A percentile compares a stretch with the other conserved stretches of the same genome.
Conservation (phyloP, 2,888 invertebrate species). For the Thumatha senex region DNA sequence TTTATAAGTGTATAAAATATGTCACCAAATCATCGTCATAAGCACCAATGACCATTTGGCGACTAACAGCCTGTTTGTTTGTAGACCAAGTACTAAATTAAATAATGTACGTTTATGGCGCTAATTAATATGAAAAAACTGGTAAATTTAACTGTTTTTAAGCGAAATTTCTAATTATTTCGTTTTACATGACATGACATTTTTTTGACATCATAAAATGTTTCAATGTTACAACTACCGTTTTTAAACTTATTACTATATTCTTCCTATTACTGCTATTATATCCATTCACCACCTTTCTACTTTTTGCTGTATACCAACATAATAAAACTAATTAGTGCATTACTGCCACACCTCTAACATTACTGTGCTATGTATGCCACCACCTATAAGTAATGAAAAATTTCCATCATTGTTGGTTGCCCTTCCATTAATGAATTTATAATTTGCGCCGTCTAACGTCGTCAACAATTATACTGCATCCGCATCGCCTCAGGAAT, state of each 20-base stretch:
- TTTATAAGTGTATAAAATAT: too few relatives aligned
- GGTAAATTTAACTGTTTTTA: too few relatives aligned
- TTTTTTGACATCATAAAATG: too few relatives aligned
- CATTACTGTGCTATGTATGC: background rate
- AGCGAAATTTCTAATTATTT: too few relatives aligned
- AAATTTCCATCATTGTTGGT: slow-evolving; percentile 48
- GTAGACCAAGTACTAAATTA: too few relatives aligned
- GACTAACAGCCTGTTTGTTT: too few relatives aligned
- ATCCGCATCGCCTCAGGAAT: slow-evolving; percentile 57
- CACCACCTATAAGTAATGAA: slow-evolving; percentile 29
- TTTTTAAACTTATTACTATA: background rate
- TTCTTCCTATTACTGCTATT: background rate
- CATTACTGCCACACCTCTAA: background rate
- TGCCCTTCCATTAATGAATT: slow-evolving; percentile 64
- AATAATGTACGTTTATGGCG: too few relatives aligned
- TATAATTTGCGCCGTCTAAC: slow-evolving; percentile 63
- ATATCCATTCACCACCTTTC: background rate
- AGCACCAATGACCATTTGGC: too few relatives aligned
- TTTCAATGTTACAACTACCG: too few relatives aligned
- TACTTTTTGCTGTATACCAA: background rate
- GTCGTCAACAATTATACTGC: slow-evolving; percentile 58
- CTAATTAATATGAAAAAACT: too few relatives aligned
- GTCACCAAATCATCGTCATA: too few relatives aligned
- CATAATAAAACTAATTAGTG: background rate
- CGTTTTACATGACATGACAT: too few relatives aligned